Conservation (phyloP, 2,888 invertebrate genomes). For the Margaritifera margaritifera region DNA sequence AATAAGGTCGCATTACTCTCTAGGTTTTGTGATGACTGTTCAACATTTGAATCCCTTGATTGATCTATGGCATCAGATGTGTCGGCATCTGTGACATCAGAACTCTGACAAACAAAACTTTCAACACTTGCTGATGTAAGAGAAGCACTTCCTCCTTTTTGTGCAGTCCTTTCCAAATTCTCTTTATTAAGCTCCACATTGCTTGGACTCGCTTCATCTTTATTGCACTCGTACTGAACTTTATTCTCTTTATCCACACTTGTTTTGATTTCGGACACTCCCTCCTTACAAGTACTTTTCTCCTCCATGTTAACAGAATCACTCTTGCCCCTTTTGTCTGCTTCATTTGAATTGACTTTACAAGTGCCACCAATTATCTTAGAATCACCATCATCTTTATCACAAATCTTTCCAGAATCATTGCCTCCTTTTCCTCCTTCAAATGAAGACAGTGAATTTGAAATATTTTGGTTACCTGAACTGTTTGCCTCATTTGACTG, state of each 20-base stretch:
- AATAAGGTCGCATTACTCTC: no score
- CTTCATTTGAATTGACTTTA: no score
- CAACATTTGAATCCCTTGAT: no score
- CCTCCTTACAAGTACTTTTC: conserved; percentile 1
- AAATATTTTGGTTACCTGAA: neutral
- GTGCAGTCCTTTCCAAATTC: no score
- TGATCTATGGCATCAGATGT: no score
- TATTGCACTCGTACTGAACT: neutral
- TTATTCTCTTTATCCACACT: neutral
- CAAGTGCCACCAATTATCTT: neutral
- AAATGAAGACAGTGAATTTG: neutral
- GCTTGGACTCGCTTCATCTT: neutral
- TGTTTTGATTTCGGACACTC: neutral
- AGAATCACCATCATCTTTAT: neutral
- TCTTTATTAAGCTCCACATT: neutral
- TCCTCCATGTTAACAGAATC: neutral
- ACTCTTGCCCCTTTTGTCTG: no score
- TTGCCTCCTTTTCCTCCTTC: neutral
- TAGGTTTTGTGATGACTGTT: no score
- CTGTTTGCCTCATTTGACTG: neutral
- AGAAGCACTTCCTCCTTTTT: no score
- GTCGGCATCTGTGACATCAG: no score
- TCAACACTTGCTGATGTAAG: no score
- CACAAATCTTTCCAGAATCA: conserved; percentile 2
- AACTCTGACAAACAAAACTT: no score